Evolutionary conservation across 2,797 vertebrate species (phyloP).

Genomic region (Anolis apletophallus): DNA sequence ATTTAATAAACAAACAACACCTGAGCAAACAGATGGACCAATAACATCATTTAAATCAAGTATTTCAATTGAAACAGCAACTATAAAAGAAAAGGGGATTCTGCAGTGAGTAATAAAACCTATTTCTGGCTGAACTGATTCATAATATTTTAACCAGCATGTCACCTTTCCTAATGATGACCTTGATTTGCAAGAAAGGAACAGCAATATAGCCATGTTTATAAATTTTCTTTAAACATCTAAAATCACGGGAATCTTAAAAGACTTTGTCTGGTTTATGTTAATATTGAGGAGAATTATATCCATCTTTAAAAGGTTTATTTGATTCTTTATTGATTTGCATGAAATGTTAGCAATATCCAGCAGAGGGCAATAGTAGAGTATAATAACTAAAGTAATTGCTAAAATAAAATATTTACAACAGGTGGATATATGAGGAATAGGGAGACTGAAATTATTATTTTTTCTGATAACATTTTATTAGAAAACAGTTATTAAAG

Average conservation of each 20-base stretch:
- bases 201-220: not conserved
- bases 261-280: not conserved
- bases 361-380: conserved; percentile 41
- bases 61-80: conserved; percentile 3
- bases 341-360: conserved; percentile 1
- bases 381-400: not conserved
- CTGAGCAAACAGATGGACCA: conserved; percentile 44
- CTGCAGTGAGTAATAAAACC: not conserved
- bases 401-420: not conserved
- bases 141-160: not conserved
- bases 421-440: not conserved
- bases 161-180: not conserved
- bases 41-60: conserved; percentile 48
- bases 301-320: not conserved
- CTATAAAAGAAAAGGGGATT: not conserved
- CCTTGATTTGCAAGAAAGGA: not conserved
- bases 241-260: not conserved
- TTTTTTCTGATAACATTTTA: not conserved
- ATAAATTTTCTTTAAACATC: not conserved
- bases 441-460: not conserved
- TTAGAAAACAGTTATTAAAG: not conserved
- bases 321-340: not conserved
- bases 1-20: conserved; percentile 46
- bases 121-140: not conserved
- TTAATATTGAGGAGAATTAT: not conserved